Conservation (phyloP, 2,797 vertebrate genomes). For the Serranus cabrilla region DNA sequence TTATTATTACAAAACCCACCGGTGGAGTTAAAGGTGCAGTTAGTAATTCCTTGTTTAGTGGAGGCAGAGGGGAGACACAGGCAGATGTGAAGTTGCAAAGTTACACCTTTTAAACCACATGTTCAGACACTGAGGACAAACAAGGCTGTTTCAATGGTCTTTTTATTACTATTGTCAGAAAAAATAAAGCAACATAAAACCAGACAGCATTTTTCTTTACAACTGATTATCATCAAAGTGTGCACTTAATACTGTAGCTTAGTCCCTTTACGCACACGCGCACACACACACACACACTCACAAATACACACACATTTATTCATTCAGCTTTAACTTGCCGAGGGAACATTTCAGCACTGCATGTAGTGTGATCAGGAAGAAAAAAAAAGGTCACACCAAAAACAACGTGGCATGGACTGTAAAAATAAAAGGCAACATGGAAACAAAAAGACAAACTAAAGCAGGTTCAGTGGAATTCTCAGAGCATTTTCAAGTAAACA, state of each 20-base stretch:
- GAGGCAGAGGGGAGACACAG: too few species aligned
- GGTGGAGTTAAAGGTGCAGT: too few species aligned
- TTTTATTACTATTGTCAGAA: slow-evolving; percentile 67
- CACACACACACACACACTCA: slow-evolving; percentile 19
- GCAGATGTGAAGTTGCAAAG: too few species aligned
- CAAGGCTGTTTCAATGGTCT: slow-evolving; percentile 49
- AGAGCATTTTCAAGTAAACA: slow-evolving; percentile 79
- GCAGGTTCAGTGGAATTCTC: slow-evolving; percentile 71
- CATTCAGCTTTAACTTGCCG: slow-evolving; percentile 45
- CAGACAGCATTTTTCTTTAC: slow-evolving; percentile 51
- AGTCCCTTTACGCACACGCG: slow-evolving; percentile 59
- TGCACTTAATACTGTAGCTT: slow-evolving; percentile 80
- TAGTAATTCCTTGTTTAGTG: too few species aligned
- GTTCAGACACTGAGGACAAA: slow-evolving; percentile 25
- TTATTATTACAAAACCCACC: too few species aligned
- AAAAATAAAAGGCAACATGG: slow-evolving; percentile 52
- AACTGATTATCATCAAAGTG: slow-evolving; percentile 74
- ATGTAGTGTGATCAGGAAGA: slow-evolving; percentile 30
- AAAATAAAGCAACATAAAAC: slow-evolving; percentile 70
- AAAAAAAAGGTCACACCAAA: slow-evolving; percentile 23
- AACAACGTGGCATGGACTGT: slow-evolving; percentile 22
- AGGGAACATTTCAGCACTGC: slow-evolving; percentile 61
- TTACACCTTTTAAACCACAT: not conserved
- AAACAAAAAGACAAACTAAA: slow-evolving; percentile 55
- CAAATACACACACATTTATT: slow-evolving; percentile 4